A percentile compares a stretch with the other conserved stretches of the same genome.
phyloP scores from a whole-genome alignment of 2,888 invertebrate species.

The Gnatocerus cornutus region DNA sequence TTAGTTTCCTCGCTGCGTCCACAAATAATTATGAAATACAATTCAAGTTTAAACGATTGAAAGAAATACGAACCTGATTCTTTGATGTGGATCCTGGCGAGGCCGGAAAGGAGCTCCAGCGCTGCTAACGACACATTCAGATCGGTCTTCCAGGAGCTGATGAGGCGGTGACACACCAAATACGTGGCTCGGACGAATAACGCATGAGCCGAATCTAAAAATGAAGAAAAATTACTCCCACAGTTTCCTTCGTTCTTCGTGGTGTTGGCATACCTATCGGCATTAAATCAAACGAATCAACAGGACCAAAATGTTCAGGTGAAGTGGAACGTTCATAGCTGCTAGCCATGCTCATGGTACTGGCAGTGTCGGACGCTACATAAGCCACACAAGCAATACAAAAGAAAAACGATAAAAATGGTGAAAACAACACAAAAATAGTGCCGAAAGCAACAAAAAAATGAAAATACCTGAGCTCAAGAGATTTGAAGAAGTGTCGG shows the following conservation, averaged over 20 bases:
- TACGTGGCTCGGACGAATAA: conserved; percentile 94
- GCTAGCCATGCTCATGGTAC: conserved; percentile 71
- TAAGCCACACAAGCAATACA: conserved; percentile 60
- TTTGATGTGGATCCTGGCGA: conserved; percentile 91
- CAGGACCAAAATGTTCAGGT: conserved; percentile 61
- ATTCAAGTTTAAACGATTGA: too few species aligned
- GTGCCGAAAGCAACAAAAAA: conserved; percentile 10
- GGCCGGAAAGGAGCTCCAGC: conserved; percentile 90
- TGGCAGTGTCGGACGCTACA: conserved; percentile 71
- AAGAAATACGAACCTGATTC: conserved; percentile 91
- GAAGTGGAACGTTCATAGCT: conserved; percentile 67
- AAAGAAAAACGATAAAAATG: conserved; percentile 43
- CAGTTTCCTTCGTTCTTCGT: too few species aligned
- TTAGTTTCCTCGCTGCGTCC: conserved; percentile 73
- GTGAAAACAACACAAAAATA: conserved; percentile 50
- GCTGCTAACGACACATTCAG: conserved; percentile 95
- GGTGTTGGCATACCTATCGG: conserved; percentile 68
- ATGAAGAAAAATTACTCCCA: too few species aligned
- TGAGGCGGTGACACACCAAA: conserved; percentile 94
- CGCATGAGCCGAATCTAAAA: conserved; percentile 87
- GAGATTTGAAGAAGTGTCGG: conserved; percentile 76
- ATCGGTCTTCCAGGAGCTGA: conserved; percentile 97
- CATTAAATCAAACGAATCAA: conserved; percentile 64
- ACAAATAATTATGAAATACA: too few species aligned
- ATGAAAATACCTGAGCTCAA: conserved; percentile 78